Evolutionary conservation across 2,113 vertebrate species (phyloP).

Genomic region (Cnemophilus loriae): DNA sequence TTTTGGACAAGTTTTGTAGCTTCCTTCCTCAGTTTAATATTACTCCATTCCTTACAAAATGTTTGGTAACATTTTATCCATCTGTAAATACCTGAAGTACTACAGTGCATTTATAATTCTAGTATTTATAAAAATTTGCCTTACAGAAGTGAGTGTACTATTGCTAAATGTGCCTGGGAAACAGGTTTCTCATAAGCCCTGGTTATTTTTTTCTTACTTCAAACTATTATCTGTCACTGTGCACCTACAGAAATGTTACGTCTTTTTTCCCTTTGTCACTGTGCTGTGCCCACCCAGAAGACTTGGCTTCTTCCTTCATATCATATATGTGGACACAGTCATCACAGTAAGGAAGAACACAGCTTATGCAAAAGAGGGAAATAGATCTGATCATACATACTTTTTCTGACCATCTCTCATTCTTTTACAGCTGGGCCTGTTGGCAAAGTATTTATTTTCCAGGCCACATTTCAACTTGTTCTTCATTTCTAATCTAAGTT

Average conservation of each 20-base stretch:
- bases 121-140: not conserved
- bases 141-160: not conserved
- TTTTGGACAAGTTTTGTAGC: not conserved
- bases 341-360: not conserved
- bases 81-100: not conserved
- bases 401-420: not conserved
- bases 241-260: not conserved
- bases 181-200: not conserved
- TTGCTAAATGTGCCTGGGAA: not conserved
- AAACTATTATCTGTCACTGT: not conserved
- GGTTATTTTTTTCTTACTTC: not conserved
- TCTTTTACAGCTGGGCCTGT: not conserved
- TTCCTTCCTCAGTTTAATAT: not conserved
- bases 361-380: not conserved
- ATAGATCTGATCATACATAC: not conserved
- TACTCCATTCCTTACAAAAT: not conserved
- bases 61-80: not conserved
- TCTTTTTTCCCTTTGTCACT: not conserved
- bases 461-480: not conserved
- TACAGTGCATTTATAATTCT: not conserved
- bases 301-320: not conserved
- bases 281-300: not conserved
- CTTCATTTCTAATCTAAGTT: not conserved
- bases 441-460: not conserved
- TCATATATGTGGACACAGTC: rapidly evolving